phyloP scores from a whole-genome alignment of 2,888 invertebrate species.

The Craniophora ligustri region DNA sequence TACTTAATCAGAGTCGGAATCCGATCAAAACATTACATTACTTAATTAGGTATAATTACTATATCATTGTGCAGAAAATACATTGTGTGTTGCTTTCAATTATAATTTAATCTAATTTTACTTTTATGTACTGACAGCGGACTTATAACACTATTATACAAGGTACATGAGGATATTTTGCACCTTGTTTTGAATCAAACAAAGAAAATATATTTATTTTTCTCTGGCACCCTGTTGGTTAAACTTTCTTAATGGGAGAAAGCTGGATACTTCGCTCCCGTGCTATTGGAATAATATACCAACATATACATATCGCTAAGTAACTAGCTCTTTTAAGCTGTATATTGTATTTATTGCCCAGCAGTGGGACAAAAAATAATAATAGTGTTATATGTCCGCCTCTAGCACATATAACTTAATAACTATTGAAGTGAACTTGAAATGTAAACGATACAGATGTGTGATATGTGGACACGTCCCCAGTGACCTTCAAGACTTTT shows the following conservation, averaged over 20 bases:
- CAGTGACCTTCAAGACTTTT: no score
- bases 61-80: constrained; percentile 69
- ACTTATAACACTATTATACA: background rate
- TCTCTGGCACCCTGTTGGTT: no score
- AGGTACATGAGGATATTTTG: background rate
- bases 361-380: background rate
- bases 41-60: constrained; percentile 48
- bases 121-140: constrained; percentile 16
- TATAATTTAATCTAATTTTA: constrained; percentile 53
- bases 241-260: no score
- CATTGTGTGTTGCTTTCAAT: constrained; percentile 62
- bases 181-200: background rate
- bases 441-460: constrained; percentile 38
- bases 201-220: no score
- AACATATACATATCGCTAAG: no score
- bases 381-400: constrained; percentile 13
- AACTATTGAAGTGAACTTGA: constrained; percentile 53
- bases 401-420: constrained; percentile 33
- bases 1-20: constrained; percentile 57
- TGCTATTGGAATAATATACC: no score
- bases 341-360: no score
- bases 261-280: no score
- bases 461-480: constrained; percentile 52
- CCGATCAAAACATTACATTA: constrained; percentile 52
- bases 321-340: no score